Evolutionary conservation across 2,113 vertebrate genomes (phyloP).

Genomic region (Myiozetetes cayanensis): DNA sequence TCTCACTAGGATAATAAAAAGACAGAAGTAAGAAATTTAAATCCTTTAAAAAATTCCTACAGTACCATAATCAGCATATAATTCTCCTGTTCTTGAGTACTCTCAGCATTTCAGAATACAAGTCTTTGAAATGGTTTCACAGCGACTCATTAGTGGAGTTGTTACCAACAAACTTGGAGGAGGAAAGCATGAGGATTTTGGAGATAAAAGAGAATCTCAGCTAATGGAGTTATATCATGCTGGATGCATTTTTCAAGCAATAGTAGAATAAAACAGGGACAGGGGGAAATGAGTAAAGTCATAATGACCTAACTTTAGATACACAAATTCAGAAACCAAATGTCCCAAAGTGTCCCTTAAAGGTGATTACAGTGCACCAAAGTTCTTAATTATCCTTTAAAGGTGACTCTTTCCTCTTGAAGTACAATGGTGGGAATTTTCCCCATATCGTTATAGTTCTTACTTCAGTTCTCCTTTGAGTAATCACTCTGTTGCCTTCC

Average conservation of each 20-base stretch:
- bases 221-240: neutral
- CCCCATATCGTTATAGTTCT: neutral
- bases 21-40: neutral
- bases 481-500: neutral
- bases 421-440: neutral
- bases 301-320: neutral
- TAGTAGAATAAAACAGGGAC: neutral
- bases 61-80: neutral
- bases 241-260: neutral
- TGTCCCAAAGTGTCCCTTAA: neutral
- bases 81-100: neutral
- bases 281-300: neutral
- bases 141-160: neutral
- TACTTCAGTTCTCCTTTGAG: neutral
- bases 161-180: neutral
- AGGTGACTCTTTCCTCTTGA: neutral
- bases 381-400: neutral
- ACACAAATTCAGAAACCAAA: neutral
- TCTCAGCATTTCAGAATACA: neutral
- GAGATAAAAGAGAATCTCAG: neutral
- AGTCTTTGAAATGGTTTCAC: neutral
- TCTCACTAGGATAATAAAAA: neutral
- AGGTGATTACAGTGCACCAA: neutral
- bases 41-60: neutral
- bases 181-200: neutral